Evolutionary conservation across 2,797 vertebrate species (phyloP).

Genomic region (Paedocypris micromegethes): DNA sequence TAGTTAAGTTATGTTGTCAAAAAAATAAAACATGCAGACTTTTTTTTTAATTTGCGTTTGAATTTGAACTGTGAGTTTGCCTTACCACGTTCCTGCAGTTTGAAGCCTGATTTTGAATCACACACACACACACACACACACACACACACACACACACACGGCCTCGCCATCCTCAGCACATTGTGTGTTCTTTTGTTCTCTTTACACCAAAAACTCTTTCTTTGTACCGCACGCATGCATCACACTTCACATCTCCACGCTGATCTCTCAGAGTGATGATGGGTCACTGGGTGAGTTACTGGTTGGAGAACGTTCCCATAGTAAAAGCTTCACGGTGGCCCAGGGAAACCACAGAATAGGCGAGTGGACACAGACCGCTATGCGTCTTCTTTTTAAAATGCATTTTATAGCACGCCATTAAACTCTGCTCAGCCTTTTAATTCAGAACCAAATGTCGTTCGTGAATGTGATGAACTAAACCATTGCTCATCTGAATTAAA

Average conservation of each 20-base stretch:
- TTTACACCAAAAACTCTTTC: constrained; percentile 60
- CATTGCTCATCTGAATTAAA: background rate
- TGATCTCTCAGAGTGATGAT: constrained; percentile 59
- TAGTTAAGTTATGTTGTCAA: too few species aligned
- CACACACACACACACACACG: too few species aligned
- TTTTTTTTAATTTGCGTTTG: too few species aligned
- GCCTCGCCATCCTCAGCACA: constrained; percentile 8
- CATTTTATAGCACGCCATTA: constrained; percentile 72
- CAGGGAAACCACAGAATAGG: constrained; percentile 64
- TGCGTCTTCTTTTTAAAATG: constrained; percentile 63
- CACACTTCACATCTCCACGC: constrained; percentile 66
- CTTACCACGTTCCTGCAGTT: too few species aligned
- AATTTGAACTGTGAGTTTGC: too few species aligned
- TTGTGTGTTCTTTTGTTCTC: constrained; percentile 66
- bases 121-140: too few species aligned
- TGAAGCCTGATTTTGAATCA: too few species aligned
- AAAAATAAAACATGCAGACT: too few species aligned
- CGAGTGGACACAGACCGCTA: constrained; percentile 61
- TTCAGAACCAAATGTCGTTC: constrained; percentile 56
- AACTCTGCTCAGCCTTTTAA: constrained; percentile 64
- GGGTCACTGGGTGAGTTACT: constrained; percentile 68
- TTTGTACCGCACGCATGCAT: constrained; percentile 61
- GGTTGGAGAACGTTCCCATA: constrained; percentile 77
- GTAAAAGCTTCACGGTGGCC: constrained; percentile 68
- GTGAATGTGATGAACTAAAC: constrained; percentile 46